Conservation (phyloP, 2,797 vertebrate genomes). For the Mormyrus hasselquistii region DNA sequence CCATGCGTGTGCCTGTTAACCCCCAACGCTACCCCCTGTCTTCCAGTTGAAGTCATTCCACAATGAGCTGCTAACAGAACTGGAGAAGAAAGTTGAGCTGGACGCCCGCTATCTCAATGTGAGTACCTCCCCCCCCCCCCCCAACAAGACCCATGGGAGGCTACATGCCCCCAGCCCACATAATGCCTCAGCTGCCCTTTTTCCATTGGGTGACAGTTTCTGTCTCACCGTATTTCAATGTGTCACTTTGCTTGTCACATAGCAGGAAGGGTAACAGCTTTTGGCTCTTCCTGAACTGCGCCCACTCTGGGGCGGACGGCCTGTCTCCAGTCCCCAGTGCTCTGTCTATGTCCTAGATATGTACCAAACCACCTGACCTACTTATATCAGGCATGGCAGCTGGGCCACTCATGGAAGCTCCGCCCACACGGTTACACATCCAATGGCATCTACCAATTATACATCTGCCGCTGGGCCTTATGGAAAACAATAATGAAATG, state of each 20-base stretch:
- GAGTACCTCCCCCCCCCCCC: slow-evolving; percentile 47
- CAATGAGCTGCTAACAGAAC: slow-evolving; percentile 87
- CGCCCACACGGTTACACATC: neutral
- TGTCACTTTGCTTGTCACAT: neutral
- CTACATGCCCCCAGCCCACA: neutral
- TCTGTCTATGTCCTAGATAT: neutral
- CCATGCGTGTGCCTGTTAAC: neutral
- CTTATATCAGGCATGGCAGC: neutral
- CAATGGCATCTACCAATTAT: neutral
- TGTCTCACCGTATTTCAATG: neutral
- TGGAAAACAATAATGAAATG: neutral
- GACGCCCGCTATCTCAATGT: slow-evolving; percentile 92
- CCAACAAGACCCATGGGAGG: neutral
- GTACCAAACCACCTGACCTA: neutral
- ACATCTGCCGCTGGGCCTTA: neutral
- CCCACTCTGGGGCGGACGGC: neutral
- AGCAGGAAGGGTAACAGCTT: neutral
- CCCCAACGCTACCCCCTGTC: slow-evolving; percentile 22
- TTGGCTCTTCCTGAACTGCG: neutral
- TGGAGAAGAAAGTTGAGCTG: slow-evolving; percentile 97
- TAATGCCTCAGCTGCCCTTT: neutral
- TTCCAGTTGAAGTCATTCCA: slow-evolving; percentile 90
- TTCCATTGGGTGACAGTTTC: neutral
- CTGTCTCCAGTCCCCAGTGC: neutral
- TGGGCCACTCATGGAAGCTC: neutral